These are phyloP conservation scores for Diachasmimorpha longicaudata DNA, from an alignment of 1,140 invertebrate species.

Conservation along the genomic window DNA sequence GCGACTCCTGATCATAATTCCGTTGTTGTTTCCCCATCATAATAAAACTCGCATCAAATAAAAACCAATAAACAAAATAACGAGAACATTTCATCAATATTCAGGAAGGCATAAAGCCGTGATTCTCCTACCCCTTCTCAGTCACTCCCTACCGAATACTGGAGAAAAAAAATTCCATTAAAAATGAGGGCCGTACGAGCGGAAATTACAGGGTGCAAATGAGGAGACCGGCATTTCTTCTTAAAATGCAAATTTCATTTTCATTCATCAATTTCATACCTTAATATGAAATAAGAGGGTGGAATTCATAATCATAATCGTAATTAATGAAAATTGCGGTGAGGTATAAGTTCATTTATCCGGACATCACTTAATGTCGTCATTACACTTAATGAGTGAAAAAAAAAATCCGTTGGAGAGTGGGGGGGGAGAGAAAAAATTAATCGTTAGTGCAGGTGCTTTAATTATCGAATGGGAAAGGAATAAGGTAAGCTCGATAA, in stretches of 20 bases:
- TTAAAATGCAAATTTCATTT: constrained; percentile 3
- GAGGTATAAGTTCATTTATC: not conserved
- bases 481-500: constrained; percentile 32
- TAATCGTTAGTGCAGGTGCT: constrained; percentile 26
- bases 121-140: not conserved
- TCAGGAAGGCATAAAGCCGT: not conserved
- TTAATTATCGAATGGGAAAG: constrained; percentile 32
- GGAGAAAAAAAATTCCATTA: not conserved
- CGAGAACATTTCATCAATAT: not conserved
- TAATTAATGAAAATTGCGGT: not conserved
- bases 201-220: constrained; percentile 16
- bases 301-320: not conserved
- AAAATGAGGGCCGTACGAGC: not conserved
- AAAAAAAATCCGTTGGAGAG: constrained; percentile 25
- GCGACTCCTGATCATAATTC: not conserved
- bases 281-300: not conserved
- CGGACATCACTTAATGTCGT: not conserved
- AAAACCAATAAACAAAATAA: not conserved
- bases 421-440: constrained; percentile 11
- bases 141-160: not conserved
- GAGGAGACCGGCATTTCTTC: not conserved
- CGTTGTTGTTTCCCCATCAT: not conserved
- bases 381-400: constrained; percentile 20
- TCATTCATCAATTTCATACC: not conserved
- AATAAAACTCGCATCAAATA: not conserved